Evolutionary conservation across 2,113 vertebrate species (phyloP).

Genomic region (Morphnarchus princeps): DNA sequence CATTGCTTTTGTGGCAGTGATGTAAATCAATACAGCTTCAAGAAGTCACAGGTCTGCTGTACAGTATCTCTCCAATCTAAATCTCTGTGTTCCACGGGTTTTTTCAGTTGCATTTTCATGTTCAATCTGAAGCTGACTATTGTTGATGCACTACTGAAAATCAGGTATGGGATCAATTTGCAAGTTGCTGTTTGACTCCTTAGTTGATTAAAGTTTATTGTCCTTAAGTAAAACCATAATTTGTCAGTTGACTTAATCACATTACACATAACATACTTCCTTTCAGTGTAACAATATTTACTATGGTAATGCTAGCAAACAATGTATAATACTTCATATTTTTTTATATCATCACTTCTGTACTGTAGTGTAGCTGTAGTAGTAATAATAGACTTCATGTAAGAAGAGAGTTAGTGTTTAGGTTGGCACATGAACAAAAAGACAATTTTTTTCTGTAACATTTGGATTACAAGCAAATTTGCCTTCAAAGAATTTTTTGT

Average conservation of each 20-base stretch:
- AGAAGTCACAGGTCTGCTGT: not conserved
- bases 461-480: constrained; percentile 19
- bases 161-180: not conserved
- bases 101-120: not conserved
- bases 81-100: not conserved
- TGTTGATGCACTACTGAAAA: not conserved
- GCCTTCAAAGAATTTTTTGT: not conserved
- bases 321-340: not conserved
- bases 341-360: not conserved
- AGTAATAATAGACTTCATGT: not conserved
- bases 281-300: not conserved
- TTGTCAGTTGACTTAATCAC: not conserved
- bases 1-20: not conserved
- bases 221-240: not conserved
- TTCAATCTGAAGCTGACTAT: not conserved
- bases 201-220: not conserved
- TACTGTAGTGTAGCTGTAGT: not conserved
- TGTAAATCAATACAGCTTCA: not conserved
- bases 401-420: not conserved
- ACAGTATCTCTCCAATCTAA: not conserved
- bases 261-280: not conserved
- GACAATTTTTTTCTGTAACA: not conserved
- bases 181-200: not conserved
- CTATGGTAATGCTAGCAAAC: not conserved
- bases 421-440: not conserved